Base-by-base conservation (phyloP, 2,888 invertebrate genomes). In the Drosophila colorata region DNA sequence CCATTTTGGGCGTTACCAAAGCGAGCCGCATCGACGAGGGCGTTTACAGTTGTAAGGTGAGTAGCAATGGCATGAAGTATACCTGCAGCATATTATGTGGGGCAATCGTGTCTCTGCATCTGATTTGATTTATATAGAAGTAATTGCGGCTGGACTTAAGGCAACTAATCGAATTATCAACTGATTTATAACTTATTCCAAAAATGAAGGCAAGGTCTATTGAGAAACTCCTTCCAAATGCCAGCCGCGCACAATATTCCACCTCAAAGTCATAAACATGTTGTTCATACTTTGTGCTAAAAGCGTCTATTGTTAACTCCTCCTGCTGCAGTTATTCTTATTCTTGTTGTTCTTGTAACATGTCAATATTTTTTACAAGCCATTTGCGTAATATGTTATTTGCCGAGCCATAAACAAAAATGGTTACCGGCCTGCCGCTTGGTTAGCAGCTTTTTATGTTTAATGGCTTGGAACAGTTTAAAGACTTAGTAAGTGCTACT, bases 41-140 rank as follows among this genome's bases (percentile, higher is more conserved):
- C 16, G 93, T 94, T 61, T 97, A 96, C 93, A 95, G 96, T 3
- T 97, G 97, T 90, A 95, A 96, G 87, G 96, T 92, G 14, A 68
- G 64, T 69, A 6, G 4, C 0, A n/a, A n/a, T n/a, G n/a, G n/a
- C n/a, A n/a, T n/a, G n/a, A n/a, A n/a, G n/a, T n/a, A n/a, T n/a
- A 7, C 2, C n/a, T 1, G 47, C 31, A 33, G 25, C 18, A 23
- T 20, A 3, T 20, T 4, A 20, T 20, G 3, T 20, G 4, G 20
- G 16, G 13, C 28, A n/a, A n/a, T n/a, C 31, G 0, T 18, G 20
- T 25, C 4, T 11, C 2, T 43, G 20, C 6, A 14, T 20, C 33
- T 51, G 25, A 47, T 38, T 52, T 77, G 78, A 77, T 75, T 73
- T 75, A 75, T 51, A 4, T 9, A 4, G 14, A 57, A 14, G 14